Base-by-base conservation (phyloP, 1,140 invertebrate genomes). In the Hypothenemus hampei region DNA sequence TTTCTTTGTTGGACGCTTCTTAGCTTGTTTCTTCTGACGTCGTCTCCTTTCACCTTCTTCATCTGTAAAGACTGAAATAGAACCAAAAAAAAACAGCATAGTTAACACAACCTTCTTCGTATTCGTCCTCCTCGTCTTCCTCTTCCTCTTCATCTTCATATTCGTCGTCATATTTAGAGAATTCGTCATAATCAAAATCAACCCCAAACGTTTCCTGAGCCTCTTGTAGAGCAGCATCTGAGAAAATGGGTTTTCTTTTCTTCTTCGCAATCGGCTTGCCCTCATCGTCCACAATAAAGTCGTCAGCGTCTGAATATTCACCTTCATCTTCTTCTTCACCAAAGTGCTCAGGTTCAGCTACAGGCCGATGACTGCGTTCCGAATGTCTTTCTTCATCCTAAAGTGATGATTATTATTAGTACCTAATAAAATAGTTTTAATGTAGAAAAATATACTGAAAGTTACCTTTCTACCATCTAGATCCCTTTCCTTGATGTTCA, bases 151-250 rank as follows among this genome's bases (percentile, higher is more conserved):
- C 86, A 39, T 90, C 89, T 39, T 90, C 89, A 66, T 91, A 89
- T 49, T 91, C 89, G 5, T 91, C 89, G 15, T 84, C 91, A 73
- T 89, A 91, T 68, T 91, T 88, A 22, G 86, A 84, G 76, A 97
- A 94, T 63, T 97, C 94, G 59, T 95, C 91, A 72, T 90, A 97
- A 73, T 99, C 95, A 77, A 98, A 98, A 70, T 98, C 93, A 16
- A 98, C 94, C 49, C 97, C 97, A 74, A 99, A 99, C 61, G 98
- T 97, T 69, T 99, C 97, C 73, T 98, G 94, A 45, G 97, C 97
- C 75, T 98, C 93, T 81, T 98, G 95, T 20, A 98, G 74, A 1
- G 91, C 89, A 4, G 88, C 85, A 77, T 98, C 93, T 41, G 86
- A 87, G 66, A 93, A 95, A 58, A 95, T 89, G 15, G 83, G 88